Base-by-base conservation (phyloP, 2,888 invertebrate species). In the Spilarctia lutea region DNA sequence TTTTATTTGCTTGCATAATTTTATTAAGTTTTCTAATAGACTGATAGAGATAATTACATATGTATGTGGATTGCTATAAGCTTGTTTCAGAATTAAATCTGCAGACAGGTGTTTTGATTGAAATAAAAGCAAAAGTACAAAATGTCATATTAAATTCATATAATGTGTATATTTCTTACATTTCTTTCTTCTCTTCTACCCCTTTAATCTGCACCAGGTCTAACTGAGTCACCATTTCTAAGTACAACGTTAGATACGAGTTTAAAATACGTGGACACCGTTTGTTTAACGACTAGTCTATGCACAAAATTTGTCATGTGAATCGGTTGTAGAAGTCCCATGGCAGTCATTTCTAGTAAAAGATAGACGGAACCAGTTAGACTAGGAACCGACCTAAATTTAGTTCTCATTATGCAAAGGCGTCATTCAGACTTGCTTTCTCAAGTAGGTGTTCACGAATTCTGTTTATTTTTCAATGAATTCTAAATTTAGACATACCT, bases 381-480 rank as follows among this genome's bases (percentile, higher is more conserved):
- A 10, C 68, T 24, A 68, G 68, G 33, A 68, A 13, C 33, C 2
- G 33, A 18, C 16, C 30, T 30, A 63, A 48, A 68, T 42, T 30
- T 68, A 30, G 20, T 68, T 48, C 10, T 48, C 48, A 33, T 33
- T 33, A 13, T 68, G 30, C 4, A 11, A 33, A 33, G 24, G 24
- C 48, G 11, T 20, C 13, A 42, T 48, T 68, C 13, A 13, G 33
- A 6, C 68, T 48, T 48, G 11, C 18, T 68, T 30, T 30, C 30
- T 10, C 33, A 33, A 30, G 20, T 13, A 24, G 8, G 33, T 33
- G 24, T 48, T 48, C 33, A 68, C 6, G 7, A 11, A 48, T 30
- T 48, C 33, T 30, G 65, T 65, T 65, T 60, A 24, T 73, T 68
- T 73, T 52, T 48, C 18, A 68, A 68, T 48, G 35, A 42, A 27